Conservation (phyloP, 2,797 vertebrate genomes). For the Onychomys torridus region DNA sequence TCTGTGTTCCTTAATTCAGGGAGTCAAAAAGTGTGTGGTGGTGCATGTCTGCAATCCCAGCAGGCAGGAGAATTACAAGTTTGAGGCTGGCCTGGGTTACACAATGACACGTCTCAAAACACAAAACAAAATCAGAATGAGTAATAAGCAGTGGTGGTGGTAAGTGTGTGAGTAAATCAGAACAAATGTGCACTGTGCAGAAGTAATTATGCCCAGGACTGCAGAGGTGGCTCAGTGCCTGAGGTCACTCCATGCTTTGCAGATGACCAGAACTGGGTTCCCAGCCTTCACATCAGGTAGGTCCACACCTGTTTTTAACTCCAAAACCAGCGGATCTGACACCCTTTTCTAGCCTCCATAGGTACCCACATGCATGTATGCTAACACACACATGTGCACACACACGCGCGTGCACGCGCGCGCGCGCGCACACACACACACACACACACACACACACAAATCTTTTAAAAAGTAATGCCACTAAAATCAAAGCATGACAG, state of each 20-base stretch:
- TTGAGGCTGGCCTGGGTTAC: not conserved
- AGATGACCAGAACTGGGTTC: not conserved
- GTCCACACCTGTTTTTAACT: not conserved
- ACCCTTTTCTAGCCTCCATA: too few species aligned
- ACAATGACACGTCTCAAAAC: too few species aligned
- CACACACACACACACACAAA: not conserved
- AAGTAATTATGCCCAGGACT: not conserved
- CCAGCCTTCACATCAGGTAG: not conserved
- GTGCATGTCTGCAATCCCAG: too few species aligned
- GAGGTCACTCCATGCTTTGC: not conserved
- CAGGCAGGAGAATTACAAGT: not conserved
- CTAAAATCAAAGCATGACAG: not conserved
- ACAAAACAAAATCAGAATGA: not conserved
- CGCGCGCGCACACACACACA: not conserved
- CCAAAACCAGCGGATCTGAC: too few species aligned
- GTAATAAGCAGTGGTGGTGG: not conserved
- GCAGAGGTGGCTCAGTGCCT: not conserved
- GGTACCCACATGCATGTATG: not conserved
- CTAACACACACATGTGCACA: too few species aligned
- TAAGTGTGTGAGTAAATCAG: not conserved
- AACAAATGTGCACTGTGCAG: not conserved
- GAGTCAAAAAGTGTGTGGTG: too few species aligned
- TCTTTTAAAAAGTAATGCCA: not conserved
- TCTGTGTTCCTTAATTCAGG: not conserved
- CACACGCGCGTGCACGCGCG: accelerated